Evolutionary conservation across 1,140 invertebrate species (phyloP).

Genomic region (Drosophila yakuba): DNA sequence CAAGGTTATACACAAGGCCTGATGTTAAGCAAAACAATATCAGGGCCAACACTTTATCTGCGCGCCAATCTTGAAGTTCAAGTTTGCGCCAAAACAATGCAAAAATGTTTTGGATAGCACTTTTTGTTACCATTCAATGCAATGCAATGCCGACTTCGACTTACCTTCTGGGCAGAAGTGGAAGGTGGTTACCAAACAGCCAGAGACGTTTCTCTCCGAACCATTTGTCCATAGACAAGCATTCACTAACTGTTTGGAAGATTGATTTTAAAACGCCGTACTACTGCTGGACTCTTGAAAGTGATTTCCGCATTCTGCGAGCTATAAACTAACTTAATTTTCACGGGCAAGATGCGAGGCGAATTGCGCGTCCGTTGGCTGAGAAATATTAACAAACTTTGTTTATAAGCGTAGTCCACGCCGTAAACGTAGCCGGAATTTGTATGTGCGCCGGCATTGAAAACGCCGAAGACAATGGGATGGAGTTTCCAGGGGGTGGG

Average conservation of each 20-base stretch:
- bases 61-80: constrained; percentile 52
- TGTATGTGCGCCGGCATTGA: constrained; percentile 68
- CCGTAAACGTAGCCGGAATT: constrained; percentile 66
- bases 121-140: constrained; percentile 8
- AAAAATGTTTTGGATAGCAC: not conserved
- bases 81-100: constrained; percentile 47
- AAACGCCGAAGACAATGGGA: constrained; percentile 53
- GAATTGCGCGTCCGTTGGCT: constrained; percentile 53
- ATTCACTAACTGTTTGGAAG: constrained; percentile 22
- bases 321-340: constrained; percentile 7
- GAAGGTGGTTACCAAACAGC: constrained; percentile 94
- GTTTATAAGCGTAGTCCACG: constrained; percentile 62
- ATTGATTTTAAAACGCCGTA: constrained; percentile 12
- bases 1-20: constrained; percentile 14
- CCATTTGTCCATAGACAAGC: constrained; percentile 92
- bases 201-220: constrained; percentile 93
- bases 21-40: constrained; percentile 67
- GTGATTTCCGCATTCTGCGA: constrained; percentile 36
- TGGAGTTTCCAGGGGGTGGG: constrained; percentile 20
- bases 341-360: constrained; percentile 59
- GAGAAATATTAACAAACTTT: constrained; percentile 74
- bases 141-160: constrained; percentile 34
- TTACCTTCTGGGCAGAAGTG: constrained; percentile 92
- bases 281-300: not conserved
- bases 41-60: constrained; percentile 57